Evolutionary conservation across 2,888 invertebrate species (phyloP).

Genomic region (Himalopsyche tibetana): DNA sequence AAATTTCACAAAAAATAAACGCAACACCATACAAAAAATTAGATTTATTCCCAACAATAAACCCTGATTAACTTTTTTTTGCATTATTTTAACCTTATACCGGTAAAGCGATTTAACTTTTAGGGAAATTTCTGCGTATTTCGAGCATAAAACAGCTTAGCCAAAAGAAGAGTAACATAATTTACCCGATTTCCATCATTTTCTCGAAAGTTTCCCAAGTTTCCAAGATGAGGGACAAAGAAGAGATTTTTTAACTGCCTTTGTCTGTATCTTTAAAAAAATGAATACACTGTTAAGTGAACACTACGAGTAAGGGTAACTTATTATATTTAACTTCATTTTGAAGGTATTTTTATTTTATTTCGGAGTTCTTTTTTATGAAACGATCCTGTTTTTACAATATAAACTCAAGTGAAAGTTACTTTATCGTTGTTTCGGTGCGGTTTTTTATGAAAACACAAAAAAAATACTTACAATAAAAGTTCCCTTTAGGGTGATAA

Average conservation of each 20-base stretch:
- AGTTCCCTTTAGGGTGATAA: too few relatives aligned
- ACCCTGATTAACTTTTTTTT: background rate
- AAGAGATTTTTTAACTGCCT: background rate
- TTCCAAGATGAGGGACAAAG: slow-evolving; percentile 32
- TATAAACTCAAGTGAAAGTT: too few relatives aligned
- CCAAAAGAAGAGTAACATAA: slow-evolving; percentile 43
- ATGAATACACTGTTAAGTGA: slow-evolving; percentile 18
- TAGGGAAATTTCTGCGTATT: slow-evolving; percentile 22
- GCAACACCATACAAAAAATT: background rate
- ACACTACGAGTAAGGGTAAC: background rate
- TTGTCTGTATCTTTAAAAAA: background rate
- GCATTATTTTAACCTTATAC: slow-evolving; percentile 34
- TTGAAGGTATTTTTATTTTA: background rate
- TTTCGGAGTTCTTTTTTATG: too few relatives aligned
- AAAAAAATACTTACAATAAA: too few relatives aligned
- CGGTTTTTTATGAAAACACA: too few relatives aligned
- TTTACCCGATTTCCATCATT: slow-evolving; percentile 45
- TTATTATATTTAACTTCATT: background rate
- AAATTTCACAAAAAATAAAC: too few relatives aligned
- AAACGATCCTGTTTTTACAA: too few relatives aligned
- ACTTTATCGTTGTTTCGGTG: too few relatives aligned
- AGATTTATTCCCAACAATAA: background rate
- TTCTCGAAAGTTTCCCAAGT: slow-evolving; percentile 43
- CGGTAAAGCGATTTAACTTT: background rate
- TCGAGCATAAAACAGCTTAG: slow-evolving; percentile 48